phyloP scores from a whole-genome alignment of 2,113 vertebrate genomes.

The Apaloderma vittatum region DNA sequence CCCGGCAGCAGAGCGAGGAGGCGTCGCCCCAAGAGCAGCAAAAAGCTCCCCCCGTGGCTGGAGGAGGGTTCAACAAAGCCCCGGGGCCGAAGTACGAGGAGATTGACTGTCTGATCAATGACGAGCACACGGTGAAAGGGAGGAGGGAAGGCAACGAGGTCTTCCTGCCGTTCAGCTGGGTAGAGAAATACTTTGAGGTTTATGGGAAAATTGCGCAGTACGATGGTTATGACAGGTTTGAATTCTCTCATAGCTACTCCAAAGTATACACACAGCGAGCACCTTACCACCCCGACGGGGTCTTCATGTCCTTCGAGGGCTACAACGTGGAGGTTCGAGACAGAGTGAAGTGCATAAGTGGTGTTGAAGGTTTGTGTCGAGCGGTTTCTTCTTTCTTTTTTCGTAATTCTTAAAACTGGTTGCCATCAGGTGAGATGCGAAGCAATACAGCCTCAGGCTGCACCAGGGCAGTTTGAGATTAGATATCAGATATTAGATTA shows the following conservation, averaged over 20 bases:
- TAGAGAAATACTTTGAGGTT: conserved; percentile 97
- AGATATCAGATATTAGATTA: too few relatives aligned
- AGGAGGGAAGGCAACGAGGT: conserved; percentile 89
- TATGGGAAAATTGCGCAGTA: conserved; percentile 92
- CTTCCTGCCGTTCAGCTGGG: conserved; percentile 95
- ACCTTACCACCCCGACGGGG: conserved; percentile 92
- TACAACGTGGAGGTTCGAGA: conserved; percentile 98
- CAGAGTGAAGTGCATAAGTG: conserved; percentile 97
- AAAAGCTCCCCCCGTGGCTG: conserved; percentile 84
- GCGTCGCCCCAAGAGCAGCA: conserved; percentile 77
- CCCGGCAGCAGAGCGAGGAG: conserved; percentile 84
- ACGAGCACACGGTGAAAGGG: conserved; percentile 91
- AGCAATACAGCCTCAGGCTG: neutral
- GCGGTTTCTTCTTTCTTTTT: too few relatives aligned
- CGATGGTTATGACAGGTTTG: conserved; percentile 93
- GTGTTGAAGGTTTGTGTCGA: conserved; percentile 89
- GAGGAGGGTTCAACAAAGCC: conserved; percentile 69
- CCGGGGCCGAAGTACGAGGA: conserved; percentile 89
- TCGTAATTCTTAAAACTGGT: too few relatives aligned
- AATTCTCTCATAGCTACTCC: conserved; percentile 98
- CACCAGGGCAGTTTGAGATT: too few relatives aligned
- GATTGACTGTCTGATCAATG: conserved; percentile 97
- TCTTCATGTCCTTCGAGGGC: conserved; percentile 99
- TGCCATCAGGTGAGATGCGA: neutral
- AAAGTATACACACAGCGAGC: conserved; percentile 94